Evolutionary conservation across 2,113 vertebrate species (phyloP).

Genomic region (Tringa solitaria): DNA sequence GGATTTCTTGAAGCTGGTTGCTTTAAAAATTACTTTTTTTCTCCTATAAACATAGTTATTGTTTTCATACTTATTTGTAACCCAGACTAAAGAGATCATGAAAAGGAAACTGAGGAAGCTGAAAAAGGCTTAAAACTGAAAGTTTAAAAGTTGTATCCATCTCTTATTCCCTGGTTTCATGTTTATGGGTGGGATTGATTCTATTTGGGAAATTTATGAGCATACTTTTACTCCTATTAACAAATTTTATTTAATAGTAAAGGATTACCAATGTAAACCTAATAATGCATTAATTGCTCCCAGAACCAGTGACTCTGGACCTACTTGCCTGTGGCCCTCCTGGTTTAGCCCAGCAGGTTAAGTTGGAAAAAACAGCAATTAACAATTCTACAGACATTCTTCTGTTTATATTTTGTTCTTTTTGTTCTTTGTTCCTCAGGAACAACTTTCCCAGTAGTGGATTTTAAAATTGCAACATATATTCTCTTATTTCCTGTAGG

Average conservation of each 20-base stretch:
- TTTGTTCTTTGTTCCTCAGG: neutral
- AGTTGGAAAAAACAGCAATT: neutral
- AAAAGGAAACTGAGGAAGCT: neutral
- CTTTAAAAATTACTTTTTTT: neutral
- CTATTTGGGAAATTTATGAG: neutral
- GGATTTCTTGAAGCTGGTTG: neutral
- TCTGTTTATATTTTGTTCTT: neutral
- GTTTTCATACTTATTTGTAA: neutral
- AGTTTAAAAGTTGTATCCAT: neutral
- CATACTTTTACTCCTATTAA: neutral
- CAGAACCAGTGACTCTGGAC: neutral
- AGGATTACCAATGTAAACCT: neutral
- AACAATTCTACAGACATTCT: neutral
- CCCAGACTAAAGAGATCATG: neutral
- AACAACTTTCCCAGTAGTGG: neutral
- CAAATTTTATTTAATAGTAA: constrained; percentile 3
- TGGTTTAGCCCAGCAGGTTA: neutral
- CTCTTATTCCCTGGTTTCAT: neutral
- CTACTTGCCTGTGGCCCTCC: neutral
- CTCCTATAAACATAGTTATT: neutral
- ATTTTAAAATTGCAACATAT: neutral
- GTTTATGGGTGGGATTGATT: neutral
- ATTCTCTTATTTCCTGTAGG: neutral
- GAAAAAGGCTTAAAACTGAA: neutral
- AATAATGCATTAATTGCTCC: neutral